A percentile compares a stretch with the other conserved stretches of the same genome.
These are phyloP conservation scores for Zosterops hypoxanthus DNA, from an alignment of 2,113 vertebrate genomes.

Conservation along the genomic window DNA sequence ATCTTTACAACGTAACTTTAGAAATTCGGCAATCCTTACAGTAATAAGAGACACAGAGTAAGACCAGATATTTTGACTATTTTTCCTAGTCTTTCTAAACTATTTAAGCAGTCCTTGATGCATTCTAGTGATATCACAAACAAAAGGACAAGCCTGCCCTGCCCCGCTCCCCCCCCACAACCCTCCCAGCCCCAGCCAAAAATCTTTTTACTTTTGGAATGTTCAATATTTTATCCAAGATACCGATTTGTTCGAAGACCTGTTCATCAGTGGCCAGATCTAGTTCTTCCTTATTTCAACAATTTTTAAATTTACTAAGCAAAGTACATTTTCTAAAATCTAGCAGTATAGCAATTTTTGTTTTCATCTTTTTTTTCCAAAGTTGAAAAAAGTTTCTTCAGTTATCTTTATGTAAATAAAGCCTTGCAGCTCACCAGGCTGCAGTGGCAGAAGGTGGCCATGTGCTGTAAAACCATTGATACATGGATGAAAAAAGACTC, in stretches of 20 bases:
- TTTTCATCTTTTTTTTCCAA: background rate
- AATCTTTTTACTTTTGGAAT: background rate
- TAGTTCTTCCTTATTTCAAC: background rate
- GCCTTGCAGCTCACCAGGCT: background rate
- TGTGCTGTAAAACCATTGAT: background rate
- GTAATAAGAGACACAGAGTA: background rate
- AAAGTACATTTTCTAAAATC: background rate
- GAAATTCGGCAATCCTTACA: background rate
- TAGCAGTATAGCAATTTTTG: background rate
- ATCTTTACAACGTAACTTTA: background rate
- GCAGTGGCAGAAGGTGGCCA: background rate
- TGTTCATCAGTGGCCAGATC: background rate
- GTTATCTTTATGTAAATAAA: background rate
- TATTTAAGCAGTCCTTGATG: background rate
- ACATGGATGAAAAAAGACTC: background rate
- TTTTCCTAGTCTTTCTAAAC: background rate
- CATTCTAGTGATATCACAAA: background rate
- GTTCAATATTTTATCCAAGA: background rate
- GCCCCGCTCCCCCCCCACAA: accelerated
- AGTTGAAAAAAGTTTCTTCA: background rate
- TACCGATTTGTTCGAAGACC: background rate
- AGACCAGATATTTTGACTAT: background rate
- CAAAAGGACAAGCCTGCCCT: background rate
- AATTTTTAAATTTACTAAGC: background rate
- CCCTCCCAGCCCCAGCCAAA: background rate